Conservation (phyloP, 2,797 vertebrate genomes). For the Leptoclinus maculatus region DNA sequence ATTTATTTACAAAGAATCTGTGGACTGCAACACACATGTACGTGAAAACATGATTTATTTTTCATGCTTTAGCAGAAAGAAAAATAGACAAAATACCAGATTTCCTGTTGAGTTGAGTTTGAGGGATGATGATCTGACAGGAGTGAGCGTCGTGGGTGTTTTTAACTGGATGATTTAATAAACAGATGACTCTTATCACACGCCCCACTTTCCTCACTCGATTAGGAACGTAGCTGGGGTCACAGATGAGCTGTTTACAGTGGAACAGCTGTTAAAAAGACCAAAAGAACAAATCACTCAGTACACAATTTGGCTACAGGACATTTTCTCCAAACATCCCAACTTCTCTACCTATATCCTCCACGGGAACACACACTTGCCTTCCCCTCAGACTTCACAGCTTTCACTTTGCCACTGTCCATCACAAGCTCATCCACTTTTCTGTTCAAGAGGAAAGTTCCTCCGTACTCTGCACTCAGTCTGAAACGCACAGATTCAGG, state of each 20-base stretch:
- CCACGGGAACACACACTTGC: slow-evolving; percentile 35
- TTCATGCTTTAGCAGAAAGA: background rate
- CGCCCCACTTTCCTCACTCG: slow-evolving; percentile 81
- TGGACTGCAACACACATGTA: background rate
- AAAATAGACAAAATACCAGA: slow-evolving; percentile 72
- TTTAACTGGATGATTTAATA: slow-evolving; percentile 86
- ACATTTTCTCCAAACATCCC: background rate
- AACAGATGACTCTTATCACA: slow-evolving; percentile 83
- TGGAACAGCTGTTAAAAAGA: slow-evolving; percentile 73
- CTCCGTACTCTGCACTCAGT: slow-evolving; percentile 81
- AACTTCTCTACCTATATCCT: background rate
- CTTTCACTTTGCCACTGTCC: slow-evolving; percentile 82
- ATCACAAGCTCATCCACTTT: slow-evolving; percentile 82
- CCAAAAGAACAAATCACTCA: background rate
- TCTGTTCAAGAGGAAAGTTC: slow-evolving; percentile 80
- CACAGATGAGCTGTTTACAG: slow-evolving; percentile 88
- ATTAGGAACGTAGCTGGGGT: slow-evolving; percentile 80
- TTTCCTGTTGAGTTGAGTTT: slow-evolving; percentile 82
- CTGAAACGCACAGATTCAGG: slow-evolving; percentile 65
- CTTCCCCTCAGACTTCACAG: slow-evolving; percentile 84
- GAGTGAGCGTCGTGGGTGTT: slow-evolving; percentile 84
- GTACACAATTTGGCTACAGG: background rate
- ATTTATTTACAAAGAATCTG: background rate
- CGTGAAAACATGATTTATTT: background rate
- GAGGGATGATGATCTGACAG: slow-evolving; percentile 87